Evolutionary conservation across 2,113 vertebrate genomes (phyloP), one percentile per base, ranked within the genome.

Genomic region (Brienomyrus longianalis): DNA sequence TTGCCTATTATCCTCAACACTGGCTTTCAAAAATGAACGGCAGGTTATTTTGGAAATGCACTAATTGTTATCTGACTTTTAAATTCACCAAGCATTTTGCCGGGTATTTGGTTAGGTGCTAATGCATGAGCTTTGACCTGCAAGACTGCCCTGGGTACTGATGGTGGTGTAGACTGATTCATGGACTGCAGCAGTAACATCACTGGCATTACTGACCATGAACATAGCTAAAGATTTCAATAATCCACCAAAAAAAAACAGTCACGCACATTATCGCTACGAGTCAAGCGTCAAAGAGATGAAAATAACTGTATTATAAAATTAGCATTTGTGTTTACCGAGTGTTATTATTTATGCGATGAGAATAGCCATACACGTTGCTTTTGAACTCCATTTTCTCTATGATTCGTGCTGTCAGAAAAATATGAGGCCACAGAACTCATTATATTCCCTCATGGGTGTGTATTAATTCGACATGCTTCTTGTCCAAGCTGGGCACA

Each of bases 221-320:
- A 86, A 51, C 83, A 86, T 15, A 31, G 45, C 83, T 51, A 51
- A 51, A 86, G 43, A 86, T 86, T 86, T 86, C 45, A 86, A 86
- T 48, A 86, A 80, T 19, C 6, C 19, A 31, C 0, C 48, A 50
- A 50, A 85, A 50, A 85, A 50, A 84, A 84, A 48, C 3, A 84
- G 39, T 23, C 21, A n/a, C 15, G 17, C 17, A n/a, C 83, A 85
- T 50, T 43, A 85, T 48, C 83, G 17, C 35, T 80, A 80, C 27
- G 23, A 85, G 47, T n/a, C 83, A 48, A 48, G 39, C 15, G 80
- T 39, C 77, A 47, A 50, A 50, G 19, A 43, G 83, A 85, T 23
- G 83, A 45, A 85, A 85, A 85, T 47, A 85, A 47, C 39, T 50
- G 39, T n/a, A 85, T 50, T 48, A 86, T n/a, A 50, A 50, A 48